A percentile compares a stretch with the other conserved stretches of the same genome.
Conservation (phyloP, 2,888 invertebrate species). For the Theretra japonica region DNA sequence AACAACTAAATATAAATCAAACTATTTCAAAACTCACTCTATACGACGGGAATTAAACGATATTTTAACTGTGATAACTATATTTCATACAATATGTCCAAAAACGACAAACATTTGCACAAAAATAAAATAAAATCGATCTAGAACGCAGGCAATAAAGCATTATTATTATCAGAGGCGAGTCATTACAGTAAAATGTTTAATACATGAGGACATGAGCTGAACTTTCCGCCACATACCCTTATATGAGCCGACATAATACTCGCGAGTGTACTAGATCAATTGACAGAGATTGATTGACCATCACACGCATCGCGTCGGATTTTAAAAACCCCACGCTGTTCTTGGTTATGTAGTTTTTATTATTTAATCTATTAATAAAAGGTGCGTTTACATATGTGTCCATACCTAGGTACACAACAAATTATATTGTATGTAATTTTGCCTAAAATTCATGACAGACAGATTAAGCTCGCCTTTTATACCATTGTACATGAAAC, state of each 20-base stretch:
- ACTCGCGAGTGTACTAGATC: constrained; percentile 16
- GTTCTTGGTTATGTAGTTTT: neutral
- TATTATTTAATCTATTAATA: neutral
- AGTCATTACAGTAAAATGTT: constrained; percentile 13
- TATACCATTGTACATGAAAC: too few species aligned
- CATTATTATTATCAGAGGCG: neutral
- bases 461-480: too few species aligned
- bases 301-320: neutral
- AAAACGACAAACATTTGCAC: neutral
- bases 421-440: too few species aligned
- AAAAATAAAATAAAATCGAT: constrained; percentile 7
- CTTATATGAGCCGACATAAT: constrained; percentile 18
- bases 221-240: constrained; percentile 13
- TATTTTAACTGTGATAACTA: too few species aligned
- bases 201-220: constrained; percentile 12
- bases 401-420: too few species aligned
- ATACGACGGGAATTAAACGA: too few species aligned
- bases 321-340: neutral
- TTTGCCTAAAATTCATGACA: too few species aligned
- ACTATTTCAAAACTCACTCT: too few species aligned
- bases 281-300: constrained; percentile 21
- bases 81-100: neutral
- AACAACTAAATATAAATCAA: too few species aligned
- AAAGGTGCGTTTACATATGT: too few species aligned
- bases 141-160: neutral